Base-by-base conservation (phyloP, 2,888 invertebrate genomes). In the Caenorhabditis imperialis region DNA sequence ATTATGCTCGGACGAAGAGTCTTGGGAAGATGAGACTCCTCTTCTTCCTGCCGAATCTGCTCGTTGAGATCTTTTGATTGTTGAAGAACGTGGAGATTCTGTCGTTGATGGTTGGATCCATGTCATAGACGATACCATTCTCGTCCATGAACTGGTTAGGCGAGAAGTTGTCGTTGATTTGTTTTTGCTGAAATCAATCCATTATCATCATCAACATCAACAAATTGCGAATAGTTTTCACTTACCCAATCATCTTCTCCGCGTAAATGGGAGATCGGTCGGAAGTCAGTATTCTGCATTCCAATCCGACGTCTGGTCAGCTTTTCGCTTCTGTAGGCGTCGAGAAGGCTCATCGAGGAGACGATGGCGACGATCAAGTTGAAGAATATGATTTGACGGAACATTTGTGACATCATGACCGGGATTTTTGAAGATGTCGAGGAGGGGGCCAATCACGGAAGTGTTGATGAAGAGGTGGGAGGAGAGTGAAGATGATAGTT, bases 221-320 rank as follows among this genome's bases (percentile, higher is more conserved):
- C 44, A n/a, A n/a, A n/a, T n/a, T n/a, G n/a, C n/a, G n/a, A n/a
- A n/a, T 25, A 50, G 16, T 20, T 37, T 1, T n/a, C 18, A 61
- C 78, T 53, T 47, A 81, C 80, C 81, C 81, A 81, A 60, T 81
- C 81, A 38, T 81, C 81, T 51, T 77, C 71, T 47, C 81, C 81
- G 40, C 74, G 63, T 25, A 78, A 69, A 62, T 77, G 77, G 30
- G 69, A 62, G 35, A 81, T 65, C 5, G 81, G 81, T 18, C 78
- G 63, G 50, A 81, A 81, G 16, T 76, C 60, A 14, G 67, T 76
- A 55, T 81, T 81, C 18, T 54, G 47, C 71, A 75, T 75, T 40
- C 78, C 81, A 38, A 75, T 70, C 63, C 81, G 63, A 54, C 78
- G 62, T 10, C 75, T 54, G 12, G 71, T 65, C 10, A 72, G 54